phyloP scores from a whole-genome alignment of 2,888 invertebrate species.

The Melitaea athalia region DNA sequence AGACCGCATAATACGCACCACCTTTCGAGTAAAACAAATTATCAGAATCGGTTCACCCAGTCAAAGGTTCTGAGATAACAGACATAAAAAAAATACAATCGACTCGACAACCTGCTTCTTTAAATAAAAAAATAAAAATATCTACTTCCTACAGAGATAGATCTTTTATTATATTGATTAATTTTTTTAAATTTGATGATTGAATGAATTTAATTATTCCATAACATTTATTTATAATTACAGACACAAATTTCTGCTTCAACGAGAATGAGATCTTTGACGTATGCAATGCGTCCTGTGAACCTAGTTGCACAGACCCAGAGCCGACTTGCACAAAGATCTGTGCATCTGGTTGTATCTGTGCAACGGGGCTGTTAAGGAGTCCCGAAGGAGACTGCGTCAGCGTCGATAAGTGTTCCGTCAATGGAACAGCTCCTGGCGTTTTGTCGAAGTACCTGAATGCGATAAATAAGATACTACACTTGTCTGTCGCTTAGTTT shows the following conservation, averaged over 20 bases:
- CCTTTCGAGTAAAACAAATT: too few relatives aligned
- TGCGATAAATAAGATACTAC: constrained; percentile 64
- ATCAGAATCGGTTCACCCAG: too few relatives aligned
- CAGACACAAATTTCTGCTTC: constrained; percentile 61
- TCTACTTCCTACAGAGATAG: too few relatives aligned
- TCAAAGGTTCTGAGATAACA: too few relatives aligned
- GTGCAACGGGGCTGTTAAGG: constrained; percentile 62
- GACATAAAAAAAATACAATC: too few relatives aligned
- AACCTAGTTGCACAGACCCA: constrained; percentile 65
- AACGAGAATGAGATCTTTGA: constrained; percentile 68
- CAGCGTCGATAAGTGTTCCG: constrained; percentile 62
- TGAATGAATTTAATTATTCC: too few relatives aligned
- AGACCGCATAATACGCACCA: too few relatives aligned
- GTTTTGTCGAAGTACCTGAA: constrained; percentile 60
- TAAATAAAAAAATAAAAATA: too few relatives aligned
- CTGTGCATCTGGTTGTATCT: constrained; percentile 68
- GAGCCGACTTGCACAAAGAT: constrained; percentile 66
- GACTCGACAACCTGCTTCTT: too few relatives aligned
- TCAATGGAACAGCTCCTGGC: constrained; percentile 55
- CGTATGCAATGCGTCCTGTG: constrained; percentile 63
- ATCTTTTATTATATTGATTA: too few relatives aligned
- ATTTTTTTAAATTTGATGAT: too few relatives aligned
- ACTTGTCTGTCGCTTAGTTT: constrained; percentile 47
- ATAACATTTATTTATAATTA: neutral
- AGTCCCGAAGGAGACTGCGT: constrained; percentile 60